Evolutionary conservation across 2,113 vertebrate species (phyloP).

Genomic region (Mus spicilegus): DNA sequence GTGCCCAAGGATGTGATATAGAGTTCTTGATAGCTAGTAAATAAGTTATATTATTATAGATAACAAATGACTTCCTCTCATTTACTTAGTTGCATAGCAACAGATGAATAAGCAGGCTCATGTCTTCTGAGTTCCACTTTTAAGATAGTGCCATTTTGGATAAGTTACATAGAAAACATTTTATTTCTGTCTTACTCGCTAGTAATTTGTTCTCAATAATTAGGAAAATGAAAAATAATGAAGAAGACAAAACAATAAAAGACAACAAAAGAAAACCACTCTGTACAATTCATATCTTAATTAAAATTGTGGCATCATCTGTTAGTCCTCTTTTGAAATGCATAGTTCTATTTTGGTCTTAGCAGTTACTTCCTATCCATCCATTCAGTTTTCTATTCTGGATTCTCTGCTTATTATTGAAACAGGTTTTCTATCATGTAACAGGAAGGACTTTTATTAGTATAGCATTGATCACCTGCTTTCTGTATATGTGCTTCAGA

Average conservation of each 20-base stretch:
- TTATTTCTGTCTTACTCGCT: neutral
- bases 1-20: neutral
- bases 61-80: neutral
- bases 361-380: neutral
- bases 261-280: neutral
- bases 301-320: neutral
- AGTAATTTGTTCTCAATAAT: neutral
- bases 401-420: neutral
- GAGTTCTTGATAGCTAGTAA: neutral
- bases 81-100: neutral
- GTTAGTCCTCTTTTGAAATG: neutral
- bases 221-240: neutral
- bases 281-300: neutral
- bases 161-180: neutral
- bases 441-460: neutral
- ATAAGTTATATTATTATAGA: neutral
- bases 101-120: neutral
- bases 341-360: neutral
- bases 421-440: neutral
- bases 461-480: neutral
- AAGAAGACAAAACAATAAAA: neutral
- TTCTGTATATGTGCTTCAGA: neutral
- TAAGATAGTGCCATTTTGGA: neutral
- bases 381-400: neutral
- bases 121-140: neutral